Conservation (phyloP, 2,797 vertebrate genomes). For the Sarcoramphus papa region DNA sequence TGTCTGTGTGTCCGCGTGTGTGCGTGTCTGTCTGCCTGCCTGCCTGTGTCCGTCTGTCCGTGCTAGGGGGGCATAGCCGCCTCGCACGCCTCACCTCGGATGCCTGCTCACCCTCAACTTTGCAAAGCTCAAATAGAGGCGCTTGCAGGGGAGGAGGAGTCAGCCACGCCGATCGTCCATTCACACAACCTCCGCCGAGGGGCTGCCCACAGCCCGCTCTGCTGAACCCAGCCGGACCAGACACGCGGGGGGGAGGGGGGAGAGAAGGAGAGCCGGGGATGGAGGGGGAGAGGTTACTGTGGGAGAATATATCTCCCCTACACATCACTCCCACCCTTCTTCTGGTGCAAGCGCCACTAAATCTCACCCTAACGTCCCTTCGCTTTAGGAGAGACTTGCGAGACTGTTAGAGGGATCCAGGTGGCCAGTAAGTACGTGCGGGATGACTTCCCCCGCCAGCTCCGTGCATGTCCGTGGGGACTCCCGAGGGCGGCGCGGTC, state of each 20-base stretch:
- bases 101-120: slow-evolving; percentile 81
- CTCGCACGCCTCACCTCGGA: slow-evolving; percentile 79
- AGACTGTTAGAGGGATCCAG: not conserved
- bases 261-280: not conserved
- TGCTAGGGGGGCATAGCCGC: slow-evolving; percentile 68
- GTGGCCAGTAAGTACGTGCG: slow-evolving; percentile 52
- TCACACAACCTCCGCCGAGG: slow-evolving; percentile 65
- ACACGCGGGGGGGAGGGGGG: not conserved
- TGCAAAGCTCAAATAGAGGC: slow-evolving; percentile 87
- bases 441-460: not conserved
- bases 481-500: not conserved
- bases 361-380: slow-evolving; percentile 17
- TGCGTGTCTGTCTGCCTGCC: not conserved
- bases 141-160: slow-evolving; percentile 85
- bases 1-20: not conserved
- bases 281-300: slow-evolving; percentile 47
- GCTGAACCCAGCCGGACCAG: slow-evolving; percentile 20
- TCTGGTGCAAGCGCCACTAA: slow-evolving; percentile 9
- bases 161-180: slow-evolving; percentile 71
- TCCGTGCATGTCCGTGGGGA: not conserved
- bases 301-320: slow-evolving; percentile 20
- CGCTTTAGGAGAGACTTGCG: not conserved
- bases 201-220: slow-evolving; percentile 18
- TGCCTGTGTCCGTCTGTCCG: not conserved
- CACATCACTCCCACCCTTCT: slow-evolving; percentile 32